Base-by-base conservation (phyloP, 2,888 invertebrate species). In the Hololepta plana region DNA sequence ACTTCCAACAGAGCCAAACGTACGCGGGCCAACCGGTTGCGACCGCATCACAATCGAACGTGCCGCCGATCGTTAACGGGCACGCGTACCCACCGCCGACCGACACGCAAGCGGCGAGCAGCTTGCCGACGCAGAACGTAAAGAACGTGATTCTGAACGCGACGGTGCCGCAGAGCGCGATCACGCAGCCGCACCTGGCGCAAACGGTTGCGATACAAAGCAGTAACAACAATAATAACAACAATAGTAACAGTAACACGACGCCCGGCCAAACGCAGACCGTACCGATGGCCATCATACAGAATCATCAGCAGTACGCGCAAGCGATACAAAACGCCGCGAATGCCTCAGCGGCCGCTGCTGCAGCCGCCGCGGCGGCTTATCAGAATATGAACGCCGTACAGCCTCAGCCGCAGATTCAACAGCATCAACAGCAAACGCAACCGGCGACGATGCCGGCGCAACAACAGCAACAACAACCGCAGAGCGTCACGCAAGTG, bases 1-100 rank as follows among this genome's bases (percentile, higher is more conserved):
- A 32, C 24, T 51, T 53, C 33, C 53, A 52, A 34, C 54, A 52
- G 28, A 49, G 50, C 24, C 55, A 55, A 34, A 50, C 49, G 4
- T 55, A 51, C 32, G 46, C 50, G 4, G 45, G 49, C 3, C 49
- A 45, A 31, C 41, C 48, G 0, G 43, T 38, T 13, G 40, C 45
- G 9, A 14, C 15, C 7, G 10, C 24, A 9, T 10, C 20, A 6
- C 30, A 27, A 12, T 7, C n/a, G n/a, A 34, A 42, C 8, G 32
- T 26, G 8, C 43, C 35, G 28, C 44, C 51, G 0, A 41, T 53
- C 27, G 48, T 54, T 12, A 55, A 55, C 31, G 55, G 55, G 4
- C 53, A 51, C 30, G 42, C 45, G 2, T 49, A 38, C 30, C 46
- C 45, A 6, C 41, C 44, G 1, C 34, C 35, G 26, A 33, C 23